Evolutionary conservation across 2,113 vertebrate genomes (phyloP).

Genomic region (Tyrannus savana): DNA sequence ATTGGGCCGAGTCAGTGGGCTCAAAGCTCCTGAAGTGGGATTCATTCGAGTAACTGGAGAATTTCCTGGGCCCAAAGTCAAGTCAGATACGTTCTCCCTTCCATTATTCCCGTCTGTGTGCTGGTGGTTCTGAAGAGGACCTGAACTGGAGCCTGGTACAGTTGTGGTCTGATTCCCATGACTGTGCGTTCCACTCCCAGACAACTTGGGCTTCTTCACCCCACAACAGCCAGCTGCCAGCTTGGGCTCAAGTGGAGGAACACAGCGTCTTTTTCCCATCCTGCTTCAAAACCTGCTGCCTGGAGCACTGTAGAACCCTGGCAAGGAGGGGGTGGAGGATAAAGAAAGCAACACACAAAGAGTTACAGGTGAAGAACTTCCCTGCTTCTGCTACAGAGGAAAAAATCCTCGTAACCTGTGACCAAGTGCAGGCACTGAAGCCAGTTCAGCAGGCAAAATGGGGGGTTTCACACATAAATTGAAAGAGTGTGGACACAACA

Average conservation of each 20-base stretch:
- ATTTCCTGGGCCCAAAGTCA: conserved; percentile 81
- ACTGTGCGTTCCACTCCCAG: conserved; percentile 79
- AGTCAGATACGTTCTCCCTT: conserved; percentile 81
- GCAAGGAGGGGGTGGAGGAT: neutral
- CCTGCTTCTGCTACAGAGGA: neutral
- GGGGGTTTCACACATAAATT: neutral
- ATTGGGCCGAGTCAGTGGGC: conserved; percentile 81
- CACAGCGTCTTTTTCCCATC: conserved; percentile 88
- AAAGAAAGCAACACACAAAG: neutral
- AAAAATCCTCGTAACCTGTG: accelerated
- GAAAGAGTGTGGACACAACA: neutral
- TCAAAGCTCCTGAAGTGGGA: conserved; percentile 82
- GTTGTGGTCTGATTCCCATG: conserved; percentile 81
- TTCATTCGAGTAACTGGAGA: conserved; percentile 83
- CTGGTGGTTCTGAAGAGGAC: conserved; percentile 86
- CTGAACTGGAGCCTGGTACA: conserved; percentile 79
- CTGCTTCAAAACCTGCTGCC: conserved; percentile 76
- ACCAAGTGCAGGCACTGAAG: neutral
- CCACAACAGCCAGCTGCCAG: conserved; percentile 87
- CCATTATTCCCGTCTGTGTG: conserved; percentile 81
- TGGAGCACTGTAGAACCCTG: conserved; percentile 80
- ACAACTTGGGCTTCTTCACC: conserved; percentile 86
- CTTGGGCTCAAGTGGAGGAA: conserved; percentile 86
- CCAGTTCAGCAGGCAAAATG: neutral
- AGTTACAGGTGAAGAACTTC: conserved; percentile 20